Conservation (phyloP, 2,888 invertebrate species). For the Apamea epomidion region DNA sequence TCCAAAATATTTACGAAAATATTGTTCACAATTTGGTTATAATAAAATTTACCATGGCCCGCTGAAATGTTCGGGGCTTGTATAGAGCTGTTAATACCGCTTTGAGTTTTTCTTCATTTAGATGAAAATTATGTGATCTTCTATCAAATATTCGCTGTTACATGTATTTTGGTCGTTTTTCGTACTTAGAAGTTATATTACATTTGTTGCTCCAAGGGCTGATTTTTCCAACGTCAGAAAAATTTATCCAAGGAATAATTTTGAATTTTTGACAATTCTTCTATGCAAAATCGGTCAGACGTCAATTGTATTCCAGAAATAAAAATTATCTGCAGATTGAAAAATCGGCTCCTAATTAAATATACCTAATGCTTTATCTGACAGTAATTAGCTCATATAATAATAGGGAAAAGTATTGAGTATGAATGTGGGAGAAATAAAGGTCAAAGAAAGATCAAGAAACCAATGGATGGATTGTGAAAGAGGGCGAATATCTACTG, state of each 20-base stretch:
- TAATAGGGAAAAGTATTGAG: not conserved
- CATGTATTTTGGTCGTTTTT: not conserved
- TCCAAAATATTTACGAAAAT: conserved; percentile 89
- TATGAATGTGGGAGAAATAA: not conserved
- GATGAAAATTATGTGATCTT: not conserved
- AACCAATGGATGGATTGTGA: not conserved
- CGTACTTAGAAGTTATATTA: not conserved
- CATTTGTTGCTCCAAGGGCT: not conserved
- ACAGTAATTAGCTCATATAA: not conserved
- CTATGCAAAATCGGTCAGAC: no score
- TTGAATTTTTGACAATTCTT: no score
- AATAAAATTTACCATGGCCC: conserved; percentile 86
- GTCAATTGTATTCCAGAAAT: no score
- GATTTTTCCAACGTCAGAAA: no score
- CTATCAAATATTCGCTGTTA: not conserved
- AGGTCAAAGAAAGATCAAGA: not conserved
- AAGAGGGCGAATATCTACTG: not conserved
- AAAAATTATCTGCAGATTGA: no score
- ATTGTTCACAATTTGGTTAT: conserved; percentile 88
- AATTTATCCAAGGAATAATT: no score
- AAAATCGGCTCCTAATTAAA: not conserved
- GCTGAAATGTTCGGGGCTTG: conserved; percentile 71
- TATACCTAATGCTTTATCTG: not conserved
- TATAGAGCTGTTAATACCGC: conserved; percentile 78
- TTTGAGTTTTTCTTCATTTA: not conserved